Evolutionary conservation across 1,140 invertebrate species (phyloP), one percentile per base, ranked within the genome.

Genomic region (Homarus americanus): DNA sequence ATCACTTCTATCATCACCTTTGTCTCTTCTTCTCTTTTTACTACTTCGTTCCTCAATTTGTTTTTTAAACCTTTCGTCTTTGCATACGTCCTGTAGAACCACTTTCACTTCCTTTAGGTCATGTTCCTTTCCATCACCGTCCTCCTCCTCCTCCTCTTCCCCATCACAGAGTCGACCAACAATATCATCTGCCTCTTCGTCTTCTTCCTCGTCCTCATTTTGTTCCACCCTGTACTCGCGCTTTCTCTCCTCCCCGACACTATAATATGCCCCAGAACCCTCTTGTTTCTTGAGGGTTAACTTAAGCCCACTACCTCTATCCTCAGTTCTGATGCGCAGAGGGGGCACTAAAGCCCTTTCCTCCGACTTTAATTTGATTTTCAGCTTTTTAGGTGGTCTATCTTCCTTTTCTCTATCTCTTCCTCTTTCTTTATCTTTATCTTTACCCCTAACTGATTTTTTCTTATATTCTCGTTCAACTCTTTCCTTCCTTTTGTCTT

Each of bases 221-320:
- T 79, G 82, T 83, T 91, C 83, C 28, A 91, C 83, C 12, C 89
- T n/a, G 69, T 91, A 91, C 38, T 91, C 89, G 12, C 83, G 53
- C 34, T 80, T 91, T 20, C 89, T 91, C 17, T 91, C 89, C 49
- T 91, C 89, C 78, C 89, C 89, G 15, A 91, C 89, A 86, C 89
- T 91, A 41, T 91, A 91, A 86, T 91, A 91, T 17, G 89, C 89
- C 36, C 83, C 89, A 49, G 89, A 91, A 32, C 89, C 89, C 32
- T 91, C 89, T 76, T 91, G 89, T 78, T 91, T 91, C 75, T 91
- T 91, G 24, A 91, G 58, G 15, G 89, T 91, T 40, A 91, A 44
- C 80, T 91, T 91, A 1, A 91, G 66, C 38, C 86, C 76, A 12
- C 44, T 80, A 44, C 89, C 82, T 34, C 89, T 66, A n/a, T 91